Evolutionary conservation across 1,140 invertebrate species (phyloP), one percentile per base, ranked within the genome.

Genomic region (Drosophila subpulchrella): DNA sequence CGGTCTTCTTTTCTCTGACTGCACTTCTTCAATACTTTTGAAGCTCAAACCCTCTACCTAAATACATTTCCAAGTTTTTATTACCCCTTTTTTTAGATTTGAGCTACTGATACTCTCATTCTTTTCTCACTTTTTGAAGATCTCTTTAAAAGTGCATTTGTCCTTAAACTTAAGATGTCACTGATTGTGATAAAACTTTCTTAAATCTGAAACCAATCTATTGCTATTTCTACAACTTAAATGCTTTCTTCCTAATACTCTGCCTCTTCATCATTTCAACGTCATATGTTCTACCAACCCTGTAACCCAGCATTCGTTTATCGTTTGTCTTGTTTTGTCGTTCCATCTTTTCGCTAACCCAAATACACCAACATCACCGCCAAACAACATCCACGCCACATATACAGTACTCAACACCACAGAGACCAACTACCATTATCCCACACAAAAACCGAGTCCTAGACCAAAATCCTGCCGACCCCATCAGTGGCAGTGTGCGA

Each of bases 401-500:
- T 42, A 67, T 34, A 71, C 39, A 59, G 39, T 51, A 61, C 41
- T n/a, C 17, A 55, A 27, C 42, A 42, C 59, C 44, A 41, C 36
- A 55, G 38, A 41, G 38, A 67, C 38, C 58, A 53, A 36, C 57
- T 51, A 61, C 57, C 38, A 48, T 17, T 59, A 59, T 46, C 55
- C 58, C 36, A 56, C 39, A 36, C 20, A 56, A n/a, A 44, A 61
- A 34, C 15, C 58, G 38, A 51, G 36, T 24, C 65, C 61, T 6
- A 17, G 17, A 60, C 7, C 36, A 6, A 42, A n/a, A 20, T 6
- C 34, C 39, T 90, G 86, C 38, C 65, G 27, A 11, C 17, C 61
- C 10, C 30, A 83, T 57, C 63, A 94, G 72, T 94, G 93, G 81
- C 79, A 78, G 32, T 94, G 94, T 78, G 78, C 65, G 20, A 91